Base-by-base conservation (phyloP, 1,140 invertebrate genomes). In the Scylla paramamosain region DNA sequence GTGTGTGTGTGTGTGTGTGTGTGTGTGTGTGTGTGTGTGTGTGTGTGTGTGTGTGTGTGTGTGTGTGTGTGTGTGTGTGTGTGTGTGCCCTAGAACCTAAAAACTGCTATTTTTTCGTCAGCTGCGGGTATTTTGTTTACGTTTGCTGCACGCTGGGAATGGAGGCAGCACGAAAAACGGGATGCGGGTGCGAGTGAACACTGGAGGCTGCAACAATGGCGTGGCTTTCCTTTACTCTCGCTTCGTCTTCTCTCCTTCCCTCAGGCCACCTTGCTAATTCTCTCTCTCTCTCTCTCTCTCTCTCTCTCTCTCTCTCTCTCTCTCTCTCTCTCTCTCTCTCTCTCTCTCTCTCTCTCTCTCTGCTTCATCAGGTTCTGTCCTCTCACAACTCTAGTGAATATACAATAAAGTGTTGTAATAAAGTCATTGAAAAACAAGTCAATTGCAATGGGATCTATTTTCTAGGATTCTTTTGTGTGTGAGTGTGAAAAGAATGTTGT, bases 31-130 rank as follows among this genome's bases (percentile, higher is more conserved):
- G 46, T 48, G 46, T 48, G 46, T 48, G 46, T 20, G 59, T 25
- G 59, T 67, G 59, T 52, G 59, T 67, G 59, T 67, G 59, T 67
- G 59, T 67, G 59, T 67, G 59, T 67, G 59, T 67, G 59, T 67
- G 59, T 67, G 59, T 67, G 59, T 67, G 59, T 67, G 59, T 67
- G 8, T 67, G 59, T 67, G 59, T 25, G 59, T 67, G 59, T 67
- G 59, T 67, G 59, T 67, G 20, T 25, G 20, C 20, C 59, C 3
- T 48, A 25, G 20, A 67, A 67, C 10, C 7, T 67, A 67, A 67
- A 67, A 67, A 67, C 20, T 3, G 20, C 10, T 67, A 25, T 67
- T 67, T 14, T 67, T 67, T 67, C 20, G 59, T 67, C 20, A 67
- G 59, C 8, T 25, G 20, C 7, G 59, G 59, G 59, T 67, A 25